phyloP scores from a whole-genome alignment of 2,797 vertebrate genomes.

The Neolamprologus multifasciatus region DNA sequence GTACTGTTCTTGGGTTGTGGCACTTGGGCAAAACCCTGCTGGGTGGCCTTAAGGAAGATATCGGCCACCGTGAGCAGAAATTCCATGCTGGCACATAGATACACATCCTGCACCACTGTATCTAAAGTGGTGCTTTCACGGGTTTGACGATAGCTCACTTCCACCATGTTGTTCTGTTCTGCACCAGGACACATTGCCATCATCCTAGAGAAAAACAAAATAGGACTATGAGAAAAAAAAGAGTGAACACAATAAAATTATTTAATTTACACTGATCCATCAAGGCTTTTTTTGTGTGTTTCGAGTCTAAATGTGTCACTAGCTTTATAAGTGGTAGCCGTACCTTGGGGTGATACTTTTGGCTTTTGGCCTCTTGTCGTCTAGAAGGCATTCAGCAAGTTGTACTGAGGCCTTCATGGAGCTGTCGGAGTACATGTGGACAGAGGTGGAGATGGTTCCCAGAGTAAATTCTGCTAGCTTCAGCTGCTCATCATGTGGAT shows the following conservation, averaged over 20 bases:
- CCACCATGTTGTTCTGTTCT: constrained; percentile 91
- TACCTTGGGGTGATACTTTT: constrained; percentile 90
- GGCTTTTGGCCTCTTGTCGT: constrained; percentile 87
- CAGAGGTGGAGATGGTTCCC: constrained; percentile 84
- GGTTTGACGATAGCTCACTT: constrained; percentile 83
- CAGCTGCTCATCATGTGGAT: constrained; percentile 80
- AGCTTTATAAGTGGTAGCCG: background rate
- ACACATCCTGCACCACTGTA: constrained; percentile 86
- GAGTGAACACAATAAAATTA: background rate
- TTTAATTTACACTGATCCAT: background rate
- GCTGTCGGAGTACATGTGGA: constrained; percentile 87
- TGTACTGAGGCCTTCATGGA: constrained; percentile 85
- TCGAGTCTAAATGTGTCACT: background rate
- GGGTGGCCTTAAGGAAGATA: constrained; percentile 86
- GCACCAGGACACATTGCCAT: constrained; percentile 86
- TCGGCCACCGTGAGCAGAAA: constrained; percentile 91
- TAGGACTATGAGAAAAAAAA: background rate
- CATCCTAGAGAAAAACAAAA: constrained; percentile 78
- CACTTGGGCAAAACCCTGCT: constrained; percentile 76
- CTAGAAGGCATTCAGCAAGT: constrained; percentile 87
- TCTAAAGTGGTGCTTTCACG: constrained; percentile 81
- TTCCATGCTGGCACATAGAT: constrained; percentile 96
- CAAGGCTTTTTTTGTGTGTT: background rate
- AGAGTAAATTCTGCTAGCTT: constrained; percentile 92
- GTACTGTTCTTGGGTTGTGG: constrained; percentile 55